phyloP scores from a whole-genome alignment of 37 sponge, comb jelly and placozoan species.

The Ianthella basta region DNA sequence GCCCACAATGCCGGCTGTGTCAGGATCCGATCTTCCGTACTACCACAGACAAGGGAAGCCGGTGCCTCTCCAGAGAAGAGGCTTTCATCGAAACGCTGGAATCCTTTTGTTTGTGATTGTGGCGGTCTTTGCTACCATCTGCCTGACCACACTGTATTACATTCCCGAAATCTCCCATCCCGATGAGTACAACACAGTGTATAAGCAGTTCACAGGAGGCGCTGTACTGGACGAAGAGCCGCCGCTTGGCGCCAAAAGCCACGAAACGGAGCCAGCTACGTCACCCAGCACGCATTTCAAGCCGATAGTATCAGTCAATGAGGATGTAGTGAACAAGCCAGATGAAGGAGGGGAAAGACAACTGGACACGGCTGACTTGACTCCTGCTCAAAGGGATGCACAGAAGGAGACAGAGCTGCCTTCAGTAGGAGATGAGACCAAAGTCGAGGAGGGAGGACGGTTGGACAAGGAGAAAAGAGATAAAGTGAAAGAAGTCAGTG shows the following conservation, averaged over 20 bases:
- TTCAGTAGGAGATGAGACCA: background rate
- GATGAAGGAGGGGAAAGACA: background rate
- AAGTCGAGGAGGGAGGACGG: too few relatives aligned
- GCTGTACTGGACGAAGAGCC: background rate
- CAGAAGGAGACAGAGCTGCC: background rate
- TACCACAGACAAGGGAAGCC: conserved; percentile 26
- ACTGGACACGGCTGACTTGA: too few relatives aligned
- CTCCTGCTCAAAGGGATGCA: background rate
- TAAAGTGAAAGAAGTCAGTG: background rate
- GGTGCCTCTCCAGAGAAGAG: background rate
- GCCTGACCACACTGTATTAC: conserved; percentile 22
- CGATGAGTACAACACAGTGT: conserved; percentile 3
- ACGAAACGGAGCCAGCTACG: background rate
- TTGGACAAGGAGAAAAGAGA: conserved; percentile 14
- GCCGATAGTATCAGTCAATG: background rate
- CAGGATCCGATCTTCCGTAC: conserved; percentile 21
- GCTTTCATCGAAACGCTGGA: conserved; percentile 13
- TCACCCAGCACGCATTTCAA: too few relatives aligned
- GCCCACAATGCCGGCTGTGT: conserved; percentile 12
- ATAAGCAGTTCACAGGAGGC: conserved; percentile 6
- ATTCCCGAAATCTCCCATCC: conserved; percentile 31
- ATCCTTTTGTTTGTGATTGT: conserved; percentile 14
- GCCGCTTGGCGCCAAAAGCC: background rate
- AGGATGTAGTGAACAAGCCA: background rate
- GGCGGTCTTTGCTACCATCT: conserved; percentile 22